Conservation (phyloP, 2,888 invertebrate species). For the Pristionchus exspectatus region DNA sequence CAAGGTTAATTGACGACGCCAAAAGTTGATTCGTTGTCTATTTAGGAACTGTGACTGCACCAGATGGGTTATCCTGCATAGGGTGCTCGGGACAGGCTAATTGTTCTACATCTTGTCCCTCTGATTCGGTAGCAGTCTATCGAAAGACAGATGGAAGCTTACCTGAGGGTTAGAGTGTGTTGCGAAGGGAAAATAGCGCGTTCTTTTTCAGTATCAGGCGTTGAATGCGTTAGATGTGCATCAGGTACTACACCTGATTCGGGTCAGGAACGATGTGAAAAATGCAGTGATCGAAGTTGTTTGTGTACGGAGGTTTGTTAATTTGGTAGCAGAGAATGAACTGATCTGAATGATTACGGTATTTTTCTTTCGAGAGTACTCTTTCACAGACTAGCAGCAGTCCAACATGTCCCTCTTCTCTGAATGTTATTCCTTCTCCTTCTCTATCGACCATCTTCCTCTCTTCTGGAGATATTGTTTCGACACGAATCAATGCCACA, state of each 20-base stretch:
- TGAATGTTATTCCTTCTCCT: neutral
- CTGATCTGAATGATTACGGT: neutral
- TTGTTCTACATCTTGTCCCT: slow-evolving; percentile 10
- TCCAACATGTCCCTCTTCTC: slow-evolving; percentile 17
- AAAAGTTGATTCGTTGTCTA: neutral
- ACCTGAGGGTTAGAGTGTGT: slow-evolving; percentile 49
- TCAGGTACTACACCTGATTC: slow-evolving; percentile 20
- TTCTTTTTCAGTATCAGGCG: slow-evolving; percentile 51
- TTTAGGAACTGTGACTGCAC: slow-evolving; percentile 35
- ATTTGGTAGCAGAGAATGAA: neutral
- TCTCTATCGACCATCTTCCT: slow-evolving; percentile 33
- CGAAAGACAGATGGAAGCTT: slow-evolving; percentile 38
- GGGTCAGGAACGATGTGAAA: slow-evolving; percentile 38
- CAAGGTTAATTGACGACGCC: neutral
- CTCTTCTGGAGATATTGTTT: slow-evolving; percentile 19
- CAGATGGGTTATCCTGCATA: slow-evolving; percentile 51
- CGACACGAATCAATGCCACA: slow-evolving; percentile 16
- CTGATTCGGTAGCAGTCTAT: slow-evolving; percentile 46
- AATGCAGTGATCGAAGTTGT: slow-evolving; percentile 38
- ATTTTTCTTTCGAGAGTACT: neutral
- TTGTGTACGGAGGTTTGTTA: slow-evolving; percentile 32
- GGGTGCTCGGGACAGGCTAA: neutral
- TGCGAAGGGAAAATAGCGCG: too few relatives aligned
- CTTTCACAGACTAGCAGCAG: neutral
- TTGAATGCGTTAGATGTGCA: slow-evolving; percentile 2